Evolutionary conservation across 2,797 vertebrate species (phyloP), one percentile per base, ranked within the genome.

Genomic region (Gallinago stenura): DNA sequence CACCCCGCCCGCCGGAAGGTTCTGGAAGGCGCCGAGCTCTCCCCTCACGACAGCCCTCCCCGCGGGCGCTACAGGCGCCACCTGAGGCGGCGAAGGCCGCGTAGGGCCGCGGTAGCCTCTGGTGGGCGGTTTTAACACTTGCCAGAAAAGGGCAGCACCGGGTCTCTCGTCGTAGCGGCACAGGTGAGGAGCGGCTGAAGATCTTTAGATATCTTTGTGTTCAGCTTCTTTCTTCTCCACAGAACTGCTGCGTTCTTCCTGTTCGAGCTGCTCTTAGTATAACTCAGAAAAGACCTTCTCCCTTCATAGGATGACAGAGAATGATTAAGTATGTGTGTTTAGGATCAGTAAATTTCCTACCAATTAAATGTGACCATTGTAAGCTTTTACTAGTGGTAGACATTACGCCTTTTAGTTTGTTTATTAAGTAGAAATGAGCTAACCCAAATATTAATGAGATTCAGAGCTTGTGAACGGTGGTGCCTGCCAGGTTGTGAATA

Each of bases 101-200:
- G 6, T 6, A 1, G 3, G 3, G 35, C 14, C 1, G 16, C 0
- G 2, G 21, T 12, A 7, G 43, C 11, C 6, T 7, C 9, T 2
- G 22, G 2, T 1, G 0, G 53, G 2, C 11, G 9, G 0, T 7
- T 2, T 7, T 2, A 0, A 3, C 2, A 1, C 10, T 4, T 21
- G 1, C 26, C 9, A 1, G 21, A 2, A 0, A 2, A 7, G 11
- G 53, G 26, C 1, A 2, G 8, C 0, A 2, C 3, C 1, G 43
- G 3, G 3, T 26, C 54, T 14, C 10, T 17, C 22, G 1, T 9
- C 0, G 5, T 5, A 7, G 22, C 15, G 5, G 9, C 16, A 4
- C 24, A 24, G 61, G 28, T 33, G 56, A 57, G 79, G 28, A 43
- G 53, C 10, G 2, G 11, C 15, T 10, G 11, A 2, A 20, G 4